Conservation (phyloP, 1,140 invertebrate species). For the Aphaenogaster floridana region DNA sequence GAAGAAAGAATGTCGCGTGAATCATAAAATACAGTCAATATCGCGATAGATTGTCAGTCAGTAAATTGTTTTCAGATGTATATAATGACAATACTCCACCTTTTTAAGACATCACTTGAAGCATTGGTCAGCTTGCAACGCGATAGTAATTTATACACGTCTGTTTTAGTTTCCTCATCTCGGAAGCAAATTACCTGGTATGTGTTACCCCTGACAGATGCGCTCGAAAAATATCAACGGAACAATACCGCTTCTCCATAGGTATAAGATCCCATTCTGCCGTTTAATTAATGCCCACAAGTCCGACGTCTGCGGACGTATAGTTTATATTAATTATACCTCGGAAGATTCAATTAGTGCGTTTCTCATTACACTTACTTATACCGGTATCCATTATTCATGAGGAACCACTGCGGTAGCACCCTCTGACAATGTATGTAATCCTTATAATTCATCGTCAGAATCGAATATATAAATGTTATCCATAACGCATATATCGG, state of each 20-base stretch:
- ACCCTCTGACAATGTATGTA: constrained; percentile 78
- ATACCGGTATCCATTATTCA: constrained; percentile 85
- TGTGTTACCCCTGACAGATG: constrained; percentile 47
- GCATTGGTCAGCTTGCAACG: background rate
- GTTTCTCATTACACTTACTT: constrained; percentile 86
- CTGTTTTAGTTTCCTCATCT: constrained; percentile 36
- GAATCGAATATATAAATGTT: constrained; percentile 34
- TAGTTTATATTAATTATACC: constrained; percentile 85
- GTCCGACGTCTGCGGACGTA: constrained; percentile 75
- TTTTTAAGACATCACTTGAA: background rate
- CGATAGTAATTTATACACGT: constrained; percentile 34
- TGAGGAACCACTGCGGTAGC: constrained; percentile 76
- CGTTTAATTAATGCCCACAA: constrained; percentile 82
- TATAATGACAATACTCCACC: background rate
- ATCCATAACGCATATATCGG: constrained; percentile 1
- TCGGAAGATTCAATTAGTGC: constrained; percentile 86
- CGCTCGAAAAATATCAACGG: constrained; percentile 35
- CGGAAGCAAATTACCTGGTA: constrained; percentile 35
- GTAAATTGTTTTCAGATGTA: background rate
- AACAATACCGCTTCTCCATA: constrained; percentile 57
- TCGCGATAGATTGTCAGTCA: background rate
- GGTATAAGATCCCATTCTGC: constrained; percentile 71
- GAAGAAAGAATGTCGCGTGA: background rate
- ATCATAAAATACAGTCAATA: background rate
- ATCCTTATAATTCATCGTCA: constrained; percentile 73